Evolutionary conservation across 2,797 vertebrate species (phyloP).

Genomic region (Trachops cirrhosus): DNA sequence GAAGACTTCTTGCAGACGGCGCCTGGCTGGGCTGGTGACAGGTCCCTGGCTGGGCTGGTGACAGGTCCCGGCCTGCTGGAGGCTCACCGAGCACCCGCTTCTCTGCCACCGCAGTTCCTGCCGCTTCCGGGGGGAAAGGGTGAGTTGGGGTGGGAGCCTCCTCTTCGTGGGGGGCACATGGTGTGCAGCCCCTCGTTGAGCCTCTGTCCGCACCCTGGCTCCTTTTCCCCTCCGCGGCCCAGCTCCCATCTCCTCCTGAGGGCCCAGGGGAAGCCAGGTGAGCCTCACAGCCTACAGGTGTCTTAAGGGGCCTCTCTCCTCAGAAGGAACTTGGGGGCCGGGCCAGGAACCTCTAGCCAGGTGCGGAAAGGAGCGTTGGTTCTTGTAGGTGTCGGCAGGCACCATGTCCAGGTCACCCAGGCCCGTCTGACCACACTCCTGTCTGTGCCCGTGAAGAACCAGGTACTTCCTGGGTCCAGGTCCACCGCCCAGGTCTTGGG

Average conservation of each 20-base stretch:
- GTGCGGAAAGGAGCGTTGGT: neutral
- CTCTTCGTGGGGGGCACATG: fast-evolving
- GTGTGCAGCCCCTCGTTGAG: neutral
- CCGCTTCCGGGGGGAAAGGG: neutral
- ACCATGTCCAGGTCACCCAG: neutral
- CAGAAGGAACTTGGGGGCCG: neutral
- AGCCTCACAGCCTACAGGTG: no score
- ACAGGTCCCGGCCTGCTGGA: neutral
- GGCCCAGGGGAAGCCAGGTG: neutral
- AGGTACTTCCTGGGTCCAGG: neutral
- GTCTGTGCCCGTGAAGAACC: neutral
- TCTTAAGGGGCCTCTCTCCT: neutral
- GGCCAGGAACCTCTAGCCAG: neutral
- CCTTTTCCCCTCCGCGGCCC: neutral
- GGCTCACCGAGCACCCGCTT: neutral
- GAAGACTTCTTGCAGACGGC: neutral
- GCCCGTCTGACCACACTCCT: neutral
- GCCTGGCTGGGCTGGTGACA: neutral
- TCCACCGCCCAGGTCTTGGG: neutral
- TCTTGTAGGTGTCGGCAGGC: neutral
- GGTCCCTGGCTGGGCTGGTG: neutral
- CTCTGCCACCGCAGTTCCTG: neutral
- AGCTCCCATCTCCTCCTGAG: neutral
- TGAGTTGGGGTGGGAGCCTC: neutral
- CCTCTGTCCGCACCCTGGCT: neutral